Evolutionary conservation across 2,113 vertebrate genomes (phyloP).

Genomic region (Camarhynchus parvulus): DNA sequence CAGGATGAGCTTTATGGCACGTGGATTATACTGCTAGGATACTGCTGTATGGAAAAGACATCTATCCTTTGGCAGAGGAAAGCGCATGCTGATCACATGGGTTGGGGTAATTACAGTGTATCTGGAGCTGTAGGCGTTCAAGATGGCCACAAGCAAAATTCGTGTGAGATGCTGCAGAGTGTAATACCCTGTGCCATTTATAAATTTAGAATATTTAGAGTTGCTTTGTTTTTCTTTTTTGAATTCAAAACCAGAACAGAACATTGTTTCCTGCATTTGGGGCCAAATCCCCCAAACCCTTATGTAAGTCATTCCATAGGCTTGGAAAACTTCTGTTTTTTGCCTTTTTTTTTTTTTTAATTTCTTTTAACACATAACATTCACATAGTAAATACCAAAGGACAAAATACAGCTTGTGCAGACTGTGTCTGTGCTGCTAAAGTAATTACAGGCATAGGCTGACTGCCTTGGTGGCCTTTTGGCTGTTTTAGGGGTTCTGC

Average conservation of each 20-base stretch:
- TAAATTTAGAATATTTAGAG: background rate
- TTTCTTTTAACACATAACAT: background rate
- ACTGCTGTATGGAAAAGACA: background rate
- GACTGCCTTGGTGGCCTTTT: background rate
- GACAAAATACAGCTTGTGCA: background rate
- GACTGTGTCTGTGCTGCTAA: background rate
- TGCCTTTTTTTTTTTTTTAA: accelerated
- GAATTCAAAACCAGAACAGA: background rate
- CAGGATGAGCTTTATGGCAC: background rate
- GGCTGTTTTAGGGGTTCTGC: background rate
- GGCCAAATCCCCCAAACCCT: background rate
- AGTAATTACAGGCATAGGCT: background rate
- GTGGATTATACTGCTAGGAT: background rate
- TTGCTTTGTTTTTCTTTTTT: background rate
- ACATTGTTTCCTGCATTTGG: background rate
- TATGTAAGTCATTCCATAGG: background rate
- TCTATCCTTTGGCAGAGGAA: background rate
- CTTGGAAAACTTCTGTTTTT: background rate
- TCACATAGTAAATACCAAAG: background rate
- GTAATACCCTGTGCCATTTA: background rate
- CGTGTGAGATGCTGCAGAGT: background rate
- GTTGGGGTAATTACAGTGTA: conserved; percentile 26
- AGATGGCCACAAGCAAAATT: conserved; percentile 36
- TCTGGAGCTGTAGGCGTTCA: conserved; percentile 21
- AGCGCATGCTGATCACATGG: conserved; percentile 11